Conservation (phyloP, 2,797 vertebrate genomes). For the Karalla daura region DNA sequence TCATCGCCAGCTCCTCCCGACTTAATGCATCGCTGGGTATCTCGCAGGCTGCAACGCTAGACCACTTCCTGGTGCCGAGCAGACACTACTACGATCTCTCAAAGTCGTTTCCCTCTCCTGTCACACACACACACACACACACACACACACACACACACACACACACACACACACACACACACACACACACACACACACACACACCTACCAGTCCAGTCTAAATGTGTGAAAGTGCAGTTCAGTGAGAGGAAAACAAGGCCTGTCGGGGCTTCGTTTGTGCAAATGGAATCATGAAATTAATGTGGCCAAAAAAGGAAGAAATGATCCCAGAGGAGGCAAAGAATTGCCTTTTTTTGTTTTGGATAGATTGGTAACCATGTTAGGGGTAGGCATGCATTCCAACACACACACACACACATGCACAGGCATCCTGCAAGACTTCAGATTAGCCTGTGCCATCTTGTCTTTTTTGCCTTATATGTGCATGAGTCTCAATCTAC, state of each 20-base stretch:
- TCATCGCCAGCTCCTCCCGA: constrained; percentile 24
- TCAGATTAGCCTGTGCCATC: constrained; percentile 67
- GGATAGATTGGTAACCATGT: constrained; percentile 31
- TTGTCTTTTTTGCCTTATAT: constrained; percentile 83
- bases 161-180: too few species aligned
- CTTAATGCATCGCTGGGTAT: constrained; percentile 25
- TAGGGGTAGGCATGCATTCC: constrained; percentile 34
- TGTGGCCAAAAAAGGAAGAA: constrained; percentile 31
- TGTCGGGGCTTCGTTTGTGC: background rate
- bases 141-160: too few species aligned
- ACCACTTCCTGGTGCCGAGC: constrained; percentile 66
- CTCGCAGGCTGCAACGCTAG: constrained; percentile 20
- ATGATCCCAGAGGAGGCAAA: constrained; percentile 11
- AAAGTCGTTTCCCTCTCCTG: background rate
- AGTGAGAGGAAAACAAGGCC: background rate
- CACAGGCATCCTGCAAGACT: constrained; percentile 39
- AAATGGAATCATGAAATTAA: constrained; percentile 10
- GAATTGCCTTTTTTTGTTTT: constrained; percentile 1
- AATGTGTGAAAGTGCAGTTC: background rate
- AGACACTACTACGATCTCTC: constrained; percentile 12
- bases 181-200: too few species aligned
- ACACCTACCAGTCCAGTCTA: background rate
- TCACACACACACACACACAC: too few species aligned
- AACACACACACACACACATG: constrained; percentile 31
- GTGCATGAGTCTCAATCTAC: constrained; percentile 68